phyloP scores from a whole-genome alignment of 2,888 invertebrate genomes.

The Leptopilina syphax region DNA sequence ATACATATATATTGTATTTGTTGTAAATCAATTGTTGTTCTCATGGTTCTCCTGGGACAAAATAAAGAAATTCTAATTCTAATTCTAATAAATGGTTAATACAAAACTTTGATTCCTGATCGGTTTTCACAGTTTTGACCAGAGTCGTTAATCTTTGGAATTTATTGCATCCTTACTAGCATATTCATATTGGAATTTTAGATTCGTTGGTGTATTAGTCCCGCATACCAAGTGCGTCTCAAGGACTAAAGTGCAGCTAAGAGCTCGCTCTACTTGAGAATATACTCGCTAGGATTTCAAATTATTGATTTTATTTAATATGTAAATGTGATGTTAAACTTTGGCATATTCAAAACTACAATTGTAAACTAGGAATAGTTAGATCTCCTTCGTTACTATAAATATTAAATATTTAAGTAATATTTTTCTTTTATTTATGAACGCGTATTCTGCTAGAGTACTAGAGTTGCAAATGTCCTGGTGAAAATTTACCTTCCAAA shows the following conservation, averaged over 20 bases:
- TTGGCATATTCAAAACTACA: background rate
- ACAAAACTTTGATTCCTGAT: constrained; percentile 11
- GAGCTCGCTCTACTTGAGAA: constrained; percentile 7
- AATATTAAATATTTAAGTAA: no score
- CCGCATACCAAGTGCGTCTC: constrained; percentile 24
- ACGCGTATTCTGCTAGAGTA: no score
- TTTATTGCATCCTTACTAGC: constrained; percentile 8
- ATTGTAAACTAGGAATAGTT: background rate
- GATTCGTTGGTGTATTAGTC: constrained; percentile 24
- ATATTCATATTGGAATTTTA: constrained; percentile 32
- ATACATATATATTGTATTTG: no score
- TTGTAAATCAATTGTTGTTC: no score
- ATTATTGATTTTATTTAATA: constrained; percentile 26
- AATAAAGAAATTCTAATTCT: no score
- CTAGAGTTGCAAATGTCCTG: no score
- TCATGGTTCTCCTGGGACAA: no score
- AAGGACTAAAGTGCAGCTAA: constrained; percentile 17
- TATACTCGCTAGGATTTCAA: background rate
- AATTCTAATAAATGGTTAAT: background rate
- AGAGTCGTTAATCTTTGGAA: constrained; percentile 20
- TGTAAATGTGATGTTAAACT: background rate
- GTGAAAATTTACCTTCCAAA: no score
- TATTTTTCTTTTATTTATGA: no score
- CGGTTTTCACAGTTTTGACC: constrained; percentile 19
- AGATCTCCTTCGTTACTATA: no score